Evolutionary conservation across 2,797 vertebrate genomes (phyloP), one percentile per base, ranked within the genome.

Genomic region (Sebastes trivittatus): DNA sequence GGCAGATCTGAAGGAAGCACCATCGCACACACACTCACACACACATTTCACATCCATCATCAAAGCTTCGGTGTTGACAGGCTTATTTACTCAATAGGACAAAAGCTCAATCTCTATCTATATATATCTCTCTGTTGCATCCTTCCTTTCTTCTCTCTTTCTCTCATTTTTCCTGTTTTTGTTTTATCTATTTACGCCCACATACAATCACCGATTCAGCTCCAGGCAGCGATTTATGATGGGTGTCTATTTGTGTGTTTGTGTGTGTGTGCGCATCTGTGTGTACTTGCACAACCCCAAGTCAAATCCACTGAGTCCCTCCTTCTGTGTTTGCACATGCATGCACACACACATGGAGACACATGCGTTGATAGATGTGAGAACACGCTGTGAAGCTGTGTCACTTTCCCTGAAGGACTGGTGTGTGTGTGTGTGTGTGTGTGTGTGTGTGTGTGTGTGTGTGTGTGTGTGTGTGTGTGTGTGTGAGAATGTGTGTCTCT

Each of bases 1-100:
- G 65, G 72, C 76, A 72, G 30, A 67, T 81, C 52, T 66, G 55
- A 84, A 78, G 75, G 46, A 80, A 66, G n/a, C 29, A 83, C 23
- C 75, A 54, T 61, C 73, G 67, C 66, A 68, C 65, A 78, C 67
- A 72, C 54, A 62, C 23, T 63, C 30, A 27, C 27, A 59, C 30
- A 67, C 49, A 72, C 29, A 5, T 11, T 60, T 59, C 78, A 59
- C 83, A 90, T 87, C 78, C 79, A 87, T 89, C 91, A 85, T 87
- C 87, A 87, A 86, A 90, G 85, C 87, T 52, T 82, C 70, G 34
- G 49, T 30, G 71, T 70, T 88, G 87, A 90, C 90, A 90, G 87
- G 78, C 81, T 80, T 89, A 83, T 93, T 88, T 88, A 88, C 79
- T 84, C 80, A 86, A 89, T 38, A 86, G 75, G 72, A 91, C 78